Evolutionary conservation across 2,797 vertebrate species (phyloP), one percentile per base, ranked within the genome.

Genomic region (Fistularia tabacaria): DNA sequence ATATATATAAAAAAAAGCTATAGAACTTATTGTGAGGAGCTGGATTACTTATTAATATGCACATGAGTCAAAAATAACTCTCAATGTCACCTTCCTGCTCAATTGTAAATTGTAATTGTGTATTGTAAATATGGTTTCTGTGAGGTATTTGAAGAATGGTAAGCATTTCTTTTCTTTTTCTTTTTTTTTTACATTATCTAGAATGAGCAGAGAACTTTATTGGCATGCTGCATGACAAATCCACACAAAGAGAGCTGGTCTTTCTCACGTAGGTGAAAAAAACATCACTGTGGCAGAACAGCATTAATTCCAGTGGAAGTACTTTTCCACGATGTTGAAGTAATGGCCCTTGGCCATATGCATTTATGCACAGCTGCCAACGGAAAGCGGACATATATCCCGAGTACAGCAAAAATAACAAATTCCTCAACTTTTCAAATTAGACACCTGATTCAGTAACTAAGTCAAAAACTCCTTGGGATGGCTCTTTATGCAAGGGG

Each of bases 341-440:
- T 85, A 89, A 88, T 88, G 84, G 75, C 49, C 80, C 86, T 67
- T 83, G 85, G 84, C 80, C 70, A 65, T 69, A 59, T 63, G 66
- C 78, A 83, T 85, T 85, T 84, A 82, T 75, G 79, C 55, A 14
- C 65, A 53, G 71, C 72, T 75, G 73, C 80, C 73, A 78, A 54
- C 76, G 68, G 70, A 52, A 46, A 74, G 70, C 68, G 64, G 64
- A 46, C 45, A 38, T 66, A 71, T 46, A 57, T 49, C 54, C 57
- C 50, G 74, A 41, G 58, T 59, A 13, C 44, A 59, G 62, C 9
- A 56, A 57, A 78, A 68, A 51, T 46, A 9, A n/a, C n/a, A n/a
- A 41, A 49, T 73, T 71, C 43, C 3, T 66, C 55, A 64, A 70
- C n/a, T 49, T n/a, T 51, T 6, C 9, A 14, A 4, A 62, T 59